Conservation (phyloP, 2,113 vertebrate species). For the Tenrec ecaudatus region DNA sequence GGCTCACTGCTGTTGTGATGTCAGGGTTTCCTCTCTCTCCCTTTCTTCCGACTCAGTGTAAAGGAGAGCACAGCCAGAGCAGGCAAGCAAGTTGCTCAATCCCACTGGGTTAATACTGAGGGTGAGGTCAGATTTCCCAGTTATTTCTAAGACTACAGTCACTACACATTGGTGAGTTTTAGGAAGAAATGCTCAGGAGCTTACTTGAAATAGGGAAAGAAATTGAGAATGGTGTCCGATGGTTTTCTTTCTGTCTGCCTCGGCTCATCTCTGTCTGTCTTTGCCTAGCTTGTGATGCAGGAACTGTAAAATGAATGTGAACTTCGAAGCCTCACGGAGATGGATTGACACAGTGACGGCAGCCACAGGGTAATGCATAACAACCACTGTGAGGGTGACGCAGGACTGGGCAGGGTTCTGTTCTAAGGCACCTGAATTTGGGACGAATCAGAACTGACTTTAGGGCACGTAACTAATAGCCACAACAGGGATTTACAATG, state of each 20-base stretch:
- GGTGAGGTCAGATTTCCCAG: slow-evolving; percentile 19
- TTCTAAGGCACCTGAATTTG: too few species aligned
- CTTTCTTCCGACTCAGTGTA: slow-evolving; percentile 15
- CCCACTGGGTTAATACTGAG: not conserved
- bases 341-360: too few species aligned
- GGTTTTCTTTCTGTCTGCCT: not conserved
- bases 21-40: slow-evolving; percentile 26
- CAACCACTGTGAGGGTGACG: too few species aligned
- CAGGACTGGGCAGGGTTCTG: too few species aligned
- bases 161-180: not conserved
- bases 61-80: slow-evolving; percentile 66
- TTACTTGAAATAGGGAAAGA: slow-evolving; percentile 12
- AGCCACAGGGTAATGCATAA: too few species aligned
- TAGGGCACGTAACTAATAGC: too few species aligned
- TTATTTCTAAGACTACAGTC: not conserved
- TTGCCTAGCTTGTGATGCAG: not conserved
- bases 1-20: slow-evolving; percentile 28
- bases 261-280: not conserved
- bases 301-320: not conserved
- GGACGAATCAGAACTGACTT: too few species aligned
- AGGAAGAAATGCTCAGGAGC: not conserved
- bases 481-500: not conserved
- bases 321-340: not conserved
- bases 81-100: slow-evolving; percentile 60
- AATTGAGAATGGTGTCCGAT: not conserved